Percentiles rank a stretch among this genome's conserved stretches.
Evolutionary conservation across 2,797 vertebrate species (phyloP).

Genomic region (Sebastes matsubarae): DNA sequence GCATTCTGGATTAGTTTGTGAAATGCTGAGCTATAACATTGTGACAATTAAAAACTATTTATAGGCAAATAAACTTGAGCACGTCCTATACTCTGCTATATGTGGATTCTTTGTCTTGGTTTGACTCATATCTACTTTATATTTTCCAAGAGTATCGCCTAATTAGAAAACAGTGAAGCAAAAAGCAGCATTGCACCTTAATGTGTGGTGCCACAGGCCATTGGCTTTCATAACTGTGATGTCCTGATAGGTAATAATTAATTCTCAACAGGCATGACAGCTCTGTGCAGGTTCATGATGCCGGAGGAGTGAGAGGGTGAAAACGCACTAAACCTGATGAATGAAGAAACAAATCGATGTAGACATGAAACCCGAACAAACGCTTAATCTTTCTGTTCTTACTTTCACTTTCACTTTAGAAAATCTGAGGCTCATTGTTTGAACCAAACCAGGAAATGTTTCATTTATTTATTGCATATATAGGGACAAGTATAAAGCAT

Average conservation of each 20-base stretch:
- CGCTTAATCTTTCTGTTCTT: not conserved
- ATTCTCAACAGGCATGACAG: constrained; percentile 19
- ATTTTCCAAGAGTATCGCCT: not conserved
- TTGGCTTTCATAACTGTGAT: not conserved
- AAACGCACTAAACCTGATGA: not conserved
- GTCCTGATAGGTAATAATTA: constrained; percentile 28
- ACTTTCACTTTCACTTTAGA: not conserved
- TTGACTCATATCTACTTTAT: not conserved
- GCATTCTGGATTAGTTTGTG: not conserved
- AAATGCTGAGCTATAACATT: not conserved
- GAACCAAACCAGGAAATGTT: not conserved
- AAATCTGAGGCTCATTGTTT: not conserved
- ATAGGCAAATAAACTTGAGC: not conserved
- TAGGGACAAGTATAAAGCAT: not conserved
- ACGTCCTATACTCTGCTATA: not conserved
- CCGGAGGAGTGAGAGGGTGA: not conserved
- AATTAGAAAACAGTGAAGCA: constrained; percentile 32
- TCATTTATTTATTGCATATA: not conserved
- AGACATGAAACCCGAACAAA: not conserved
- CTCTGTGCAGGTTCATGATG: not conserved
- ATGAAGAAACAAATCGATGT: not conserved
- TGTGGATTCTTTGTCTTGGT: not conserved
- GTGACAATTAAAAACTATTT: not conserved
- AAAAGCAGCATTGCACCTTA: not conserved
- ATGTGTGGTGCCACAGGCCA: not conserved